Base-by-base conservation (phyloP, 2,797 vertebrate genomes). In the Serranus cabrilla region DNA sequence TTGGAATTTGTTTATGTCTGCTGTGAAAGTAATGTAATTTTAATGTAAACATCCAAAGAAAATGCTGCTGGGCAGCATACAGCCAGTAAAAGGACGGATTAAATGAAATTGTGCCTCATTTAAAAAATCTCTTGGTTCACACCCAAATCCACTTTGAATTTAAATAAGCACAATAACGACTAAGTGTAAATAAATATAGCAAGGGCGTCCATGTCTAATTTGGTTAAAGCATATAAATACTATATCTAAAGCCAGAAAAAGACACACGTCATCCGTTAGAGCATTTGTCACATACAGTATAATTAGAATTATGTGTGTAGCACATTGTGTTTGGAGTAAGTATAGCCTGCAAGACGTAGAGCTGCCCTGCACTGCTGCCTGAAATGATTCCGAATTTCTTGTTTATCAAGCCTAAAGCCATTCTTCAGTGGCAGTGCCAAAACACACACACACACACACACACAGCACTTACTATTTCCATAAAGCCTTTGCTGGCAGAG, bases 341-440 rank as follows among this genome's bases (percentile, higher is more conserved):
- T 71, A 52, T 25, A 72, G 49, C 37, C 52, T 61, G 31, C 1
- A 9, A 69, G 52, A 79, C 49, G 27, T 40, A 49, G 58, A 72
- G 55, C 79, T 65, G 54, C 43, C 27, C 55, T 45, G n/a, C 40
- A 45, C 67, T 74, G 49, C 37, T 50, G 74, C 57, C 65, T 74
- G 57, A 64, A 80, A 58, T 73, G 46, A 62, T 72, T 68, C 62
- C 76, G 50, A 65, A 62, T 69, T 11, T 68, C 56, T 76, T 71
- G 16, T 85, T 78, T 62, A 74, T 83, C 76, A 83, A 72, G 66
- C 73, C 45, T 54, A 34, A 71, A 82, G 61, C 65, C 46, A 78
- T 77, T 76, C 64, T 64, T 74, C 17, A 25, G 58, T 63, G 54
- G 46, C 43, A 37, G 54, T 68, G 81, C 82, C 76, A 82, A 50